These are phyloP conservation scores for Coregonus suidteri DNA, from an alignment of 2,797 vertebrate species.

Conservation along the genomic window DNA sequence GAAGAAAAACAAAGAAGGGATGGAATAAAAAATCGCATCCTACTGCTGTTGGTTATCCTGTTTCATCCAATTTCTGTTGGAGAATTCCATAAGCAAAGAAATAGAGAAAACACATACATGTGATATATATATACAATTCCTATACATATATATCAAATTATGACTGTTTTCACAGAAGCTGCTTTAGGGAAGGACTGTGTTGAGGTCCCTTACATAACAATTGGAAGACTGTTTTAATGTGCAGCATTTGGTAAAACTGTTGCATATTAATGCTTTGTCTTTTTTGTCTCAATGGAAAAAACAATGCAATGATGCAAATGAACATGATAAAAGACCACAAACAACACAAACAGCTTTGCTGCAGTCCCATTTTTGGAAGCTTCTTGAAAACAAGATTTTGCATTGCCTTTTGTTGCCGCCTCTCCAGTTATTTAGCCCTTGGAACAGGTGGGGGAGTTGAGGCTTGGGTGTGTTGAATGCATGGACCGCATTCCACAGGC, in stretches of 20 bases:
- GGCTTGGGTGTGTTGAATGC: slow-evolving; percentile 47
- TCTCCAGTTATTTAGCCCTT: slow-evolving; percentile 61
- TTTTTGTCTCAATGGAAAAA: slow-evolving; percentile 35
- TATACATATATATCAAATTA: slow-evolving; percentile 87
- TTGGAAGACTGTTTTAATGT: slow-evolving; percentile 47
- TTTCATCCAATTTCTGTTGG: slow-evolving; percentile 66
- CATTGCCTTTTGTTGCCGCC: slow-evolving; percentile 52
- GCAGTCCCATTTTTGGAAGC: slow-evolving; percentile 59
- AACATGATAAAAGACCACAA: slow-evolving; percentile 48
- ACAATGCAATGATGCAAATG: slow-evolving; percentile 38
- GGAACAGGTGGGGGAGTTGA: slow-evolving; percentile 38
- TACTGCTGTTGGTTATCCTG: slow-evolving; percentile 47
- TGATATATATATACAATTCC: slow-evolving; percentile 83
- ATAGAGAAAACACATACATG: slow-evolving; percentile 86
- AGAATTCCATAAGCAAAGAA: slow-evolving; percentile 74
- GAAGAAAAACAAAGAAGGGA: slow-evolving; percentile 53
- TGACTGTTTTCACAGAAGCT: slow-evolving; percentile 82
- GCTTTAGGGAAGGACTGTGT: slow-evolving; percentile 70
- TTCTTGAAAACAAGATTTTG: slow-evolving; percentile 71
- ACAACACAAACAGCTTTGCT: slow-evolving; percentile 56
- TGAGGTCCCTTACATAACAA: slow-evolving; percentile 53
- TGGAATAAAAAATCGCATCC: slow-evolving; percentile 59
- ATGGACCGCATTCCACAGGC: slow-evolving; percentile 57
- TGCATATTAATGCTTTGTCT: slow-evolving; percentile 59
- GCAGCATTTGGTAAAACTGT: slow-evolving; percentile 62